Evolutionary conservation across 2,888 invertebrate genomes (phyloP).

Genomic region (Torymus texanus): DNA sequence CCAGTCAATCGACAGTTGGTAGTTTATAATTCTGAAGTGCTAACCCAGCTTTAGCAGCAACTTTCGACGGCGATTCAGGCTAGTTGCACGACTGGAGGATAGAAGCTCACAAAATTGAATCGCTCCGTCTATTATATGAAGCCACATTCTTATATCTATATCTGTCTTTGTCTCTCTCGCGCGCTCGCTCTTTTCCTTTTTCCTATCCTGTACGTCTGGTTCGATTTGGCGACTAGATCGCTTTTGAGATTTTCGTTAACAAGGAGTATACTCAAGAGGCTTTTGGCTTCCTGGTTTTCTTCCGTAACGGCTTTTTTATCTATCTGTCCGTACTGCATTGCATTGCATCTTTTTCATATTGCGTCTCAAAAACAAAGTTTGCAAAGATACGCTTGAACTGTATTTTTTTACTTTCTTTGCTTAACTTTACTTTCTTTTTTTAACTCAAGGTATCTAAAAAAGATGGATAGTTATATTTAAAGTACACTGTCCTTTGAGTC

Average conservation of each 20-base stretch:
- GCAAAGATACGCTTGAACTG: slow-evolving; percentile 57
- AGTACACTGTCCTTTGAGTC: no score
- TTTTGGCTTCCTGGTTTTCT: slow-evolving; percentile 51
- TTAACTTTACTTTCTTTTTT: no score
- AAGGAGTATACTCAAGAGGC: slow-evolving; percentile 29
- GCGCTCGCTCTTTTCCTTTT: not conserved
- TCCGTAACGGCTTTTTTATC: slow-evolving; percentile 26
- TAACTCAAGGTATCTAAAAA: no score
- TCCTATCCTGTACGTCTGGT: not conserved
- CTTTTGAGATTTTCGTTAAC: slow-evolving; percentile 44
- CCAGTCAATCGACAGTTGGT: no score
- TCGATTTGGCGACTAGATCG: slow-evolving; percentile 45
- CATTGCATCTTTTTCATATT: slow-evolving; percentile 41
- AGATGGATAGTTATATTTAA: no score
- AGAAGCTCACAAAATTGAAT: slow-evolving; percentile 49
- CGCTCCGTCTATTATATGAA: slow-evolving; percentile 1
- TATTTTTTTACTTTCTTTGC: not conserved
- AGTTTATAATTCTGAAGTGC: slow-evolving; percentile 36
- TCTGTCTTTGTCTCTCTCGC: slow-evolving; percentile 2
- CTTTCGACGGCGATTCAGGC: not conserved
- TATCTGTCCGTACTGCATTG: slow-evolving; percentile 51
- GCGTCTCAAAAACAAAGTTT: slow-evolving; percentile 61
- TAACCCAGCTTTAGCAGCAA: slow-evolving; percentile 15
- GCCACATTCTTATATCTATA: no score
- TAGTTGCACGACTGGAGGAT: slow-evolving; percentile 46